Evolutionary conservation across 2,797 vertebrate species (phyloP), one percentile per base, ranked within the genome.

Genomic region (Lithobates sylvaticus): DNA sequence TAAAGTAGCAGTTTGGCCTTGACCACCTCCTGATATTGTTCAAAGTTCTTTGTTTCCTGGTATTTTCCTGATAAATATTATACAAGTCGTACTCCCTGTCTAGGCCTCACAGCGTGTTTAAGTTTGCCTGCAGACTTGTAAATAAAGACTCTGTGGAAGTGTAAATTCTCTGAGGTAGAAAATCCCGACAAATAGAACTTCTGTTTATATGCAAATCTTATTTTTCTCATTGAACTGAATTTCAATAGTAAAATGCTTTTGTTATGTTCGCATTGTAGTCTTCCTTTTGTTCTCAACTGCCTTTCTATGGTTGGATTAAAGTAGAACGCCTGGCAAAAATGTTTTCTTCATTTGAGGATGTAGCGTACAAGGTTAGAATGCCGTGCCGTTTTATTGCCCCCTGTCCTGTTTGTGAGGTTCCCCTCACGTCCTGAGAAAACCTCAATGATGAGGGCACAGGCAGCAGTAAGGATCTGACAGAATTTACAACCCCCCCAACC

Each of bases 21-120:
- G 78, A n/a, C 65, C 78, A 70, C 65, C 78, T 80, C 78, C 78
- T 80, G 78, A 80, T 80, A 70, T 70, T 80, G 78, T 79, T 47
- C 34, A 29, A 79, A 39, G 78, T 29, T 3, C 27, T 80, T 68
- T 68, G 78, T 47, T 80, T 80, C 78, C 78, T 70, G 78, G 65
- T 44, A 78, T 78, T 78, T 78, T 78, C 76, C 76, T 78, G 76
- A 67, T 44, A 80, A 80, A 70, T 80, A n/a, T 70, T 80, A 10
- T 32, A 15, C 39, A 27, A n/a, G 78, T 13, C 16, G 23, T 8
- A 26, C 64, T 80, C 78, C 78, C 78, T 13, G 27, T 32, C 16
- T 54, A 70, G 78, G 78, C 78, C 65, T 54, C 78, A 10, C 64
- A 21, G 42, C 6, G 5, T 47, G 64, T 68, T 79, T 67, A 65